Base-by-base conservation (phyloP, 2,113 vertebrate species). In the Nyctereutes procyonoides region DNA sequence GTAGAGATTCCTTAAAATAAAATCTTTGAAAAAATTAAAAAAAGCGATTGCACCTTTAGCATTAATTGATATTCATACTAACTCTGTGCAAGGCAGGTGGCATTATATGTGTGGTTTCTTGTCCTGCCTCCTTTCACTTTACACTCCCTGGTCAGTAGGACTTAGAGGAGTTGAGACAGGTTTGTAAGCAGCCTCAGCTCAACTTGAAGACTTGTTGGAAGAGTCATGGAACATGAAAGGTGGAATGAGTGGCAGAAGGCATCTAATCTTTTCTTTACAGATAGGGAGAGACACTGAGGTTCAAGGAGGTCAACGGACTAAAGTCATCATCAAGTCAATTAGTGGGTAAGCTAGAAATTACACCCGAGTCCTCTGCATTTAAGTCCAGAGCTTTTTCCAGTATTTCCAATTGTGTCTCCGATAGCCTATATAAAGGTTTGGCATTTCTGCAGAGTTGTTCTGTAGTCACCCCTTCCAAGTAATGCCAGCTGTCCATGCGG, bases 351-450 rank as follows among this genome's bases (percentile, higher is more conserved):
- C 10, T 32, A 48, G 94, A 82, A 80, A 74, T 83, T 91, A 32
- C 4, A 2, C 65, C 71, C 0, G 43, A 67, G 86, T 79, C 51
- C 84, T 81, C 43, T 83, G 35, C 20, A 28, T 96, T 90, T 84
- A 43, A 89, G 94, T 93, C 95, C 86, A 80, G 58, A 89, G 58
- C 38, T 96, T 92, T 88, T 93, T 74, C 62, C 76, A 74, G 60
- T 94, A 85, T 96, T 93, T 92, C 94, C 67, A 17, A 82, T 65
- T 95, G 90, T 96, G 93, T 96, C 55, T 85, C 76, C 69, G 95
- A 93, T 65, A 93, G 85, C 93, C 97, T 98, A 93, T 97, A 98
- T 98, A 97, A 98, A 98, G 97, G 90, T 26, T 96, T 98, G 98
- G 96, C 93, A 97, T 98, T 97, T 97, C 95, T 90, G 80, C 56